A percentile compares a stretch with the other conserved stretches of the same genome.
Conservation (phyloP, 2,888 invertebrate species). For the Micoletzkya japonica region DNA sequence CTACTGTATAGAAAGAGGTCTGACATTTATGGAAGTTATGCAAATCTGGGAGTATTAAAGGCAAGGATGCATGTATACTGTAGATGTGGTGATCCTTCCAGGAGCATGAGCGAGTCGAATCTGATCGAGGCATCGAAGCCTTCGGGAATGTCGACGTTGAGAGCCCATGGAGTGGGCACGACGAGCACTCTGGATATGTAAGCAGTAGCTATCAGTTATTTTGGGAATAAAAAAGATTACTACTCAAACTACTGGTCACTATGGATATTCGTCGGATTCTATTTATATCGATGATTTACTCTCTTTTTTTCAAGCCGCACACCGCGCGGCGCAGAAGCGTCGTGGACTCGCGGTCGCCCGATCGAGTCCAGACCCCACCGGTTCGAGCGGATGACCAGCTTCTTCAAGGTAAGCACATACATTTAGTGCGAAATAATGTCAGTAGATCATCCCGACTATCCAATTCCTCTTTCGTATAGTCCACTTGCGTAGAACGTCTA, state of each 20-base stretch:
- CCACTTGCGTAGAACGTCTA: no score
- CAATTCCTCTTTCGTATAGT: no score
- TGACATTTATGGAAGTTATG: neutral
- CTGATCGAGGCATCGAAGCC: conserved; percentile 21
- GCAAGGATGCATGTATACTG: neutral
- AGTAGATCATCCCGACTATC: no score
- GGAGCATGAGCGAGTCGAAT: conserved; percentile 24
- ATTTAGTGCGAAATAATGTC: no score
- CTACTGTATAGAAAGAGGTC: neutral
- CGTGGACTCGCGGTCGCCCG: conserved; percentile 38
- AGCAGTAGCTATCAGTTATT: no score
- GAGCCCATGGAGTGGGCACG: conserved; percentile 3
- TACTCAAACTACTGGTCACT: no score
- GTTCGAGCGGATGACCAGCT: conserved; percentile 29
- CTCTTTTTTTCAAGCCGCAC: conserved; percentile 4
- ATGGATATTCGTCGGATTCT: neutral
- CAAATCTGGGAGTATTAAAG: neutral
- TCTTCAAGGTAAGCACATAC: conserved; percentile 32
- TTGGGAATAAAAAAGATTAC: no score
- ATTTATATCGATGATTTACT: neutral
- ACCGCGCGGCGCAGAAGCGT: conserved; percentile 20
- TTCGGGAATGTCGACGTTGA: neutral
- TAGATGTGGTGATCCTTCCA: neutral
- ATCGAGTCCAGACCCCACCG: conserved; percentile 34
- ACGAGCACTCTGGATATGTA: conserved; percentile 26